Base-by-base conservation (phyloP, 2,888 invertebrate genomes). In the Iselma pallidipennis region DNA sequence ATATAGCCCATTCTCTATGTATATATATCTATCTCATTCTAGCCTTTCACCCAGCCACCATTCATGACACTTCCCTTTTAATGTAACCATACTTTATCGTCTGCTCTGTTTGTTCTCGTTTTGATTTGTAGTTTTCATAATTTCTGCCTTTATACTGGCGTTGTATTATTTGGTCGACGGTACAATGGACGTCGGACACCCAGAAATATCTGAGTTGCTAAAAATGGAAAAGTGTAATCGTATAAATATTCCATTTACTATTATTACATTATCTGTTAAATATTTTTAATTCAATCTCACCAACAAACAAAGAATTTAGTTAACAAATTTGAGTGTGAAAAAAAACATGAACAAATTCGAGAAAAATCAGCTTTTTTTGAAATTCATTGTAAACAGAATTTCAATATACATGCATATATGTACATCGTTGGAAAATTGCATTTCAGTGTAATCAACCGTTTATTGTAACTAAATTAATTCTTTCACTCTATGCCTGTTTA, bases 41-140 rank as follows among this genome's bases (percentile, higher is more conserved):
- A 45, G 45, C 45, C 19, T 45, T 45, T 45, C 45, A 45, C 45
- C 45, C 45, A 10, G 45, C 72, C 70, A 74, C 76, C 73, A 76
- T 76, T 76, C 45, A 76, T 76, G 75, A 74, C 75, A 71, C 76
- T 77, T 76, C 75, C 76, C 75, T 75, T 76, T 76, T 76, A 73
- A 72, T 74, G 71, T 71, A 66, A 70, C 73, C 74, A 74, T 74
- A 74, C 72, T 73, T 74, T 74, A 75, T 74, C 70, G 73, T 69
- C 70, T 63, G 71, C 68, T 67, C 70, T 73, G 74, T 74, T 75
- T 73, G 74, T 71, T 68, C 68, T 65, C 67, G 68, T 66, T 73
- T 74, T 74, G 75, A 75, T 74, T 74, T 74, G 73, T 74, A 72
- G 75, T 73, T 75, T 75, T 74, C 74, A 74, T 74, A 75, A 75